Conservation (phyloP, 1,140 invertebrate genomes). For the Drosophila ohnishii region DNA sequence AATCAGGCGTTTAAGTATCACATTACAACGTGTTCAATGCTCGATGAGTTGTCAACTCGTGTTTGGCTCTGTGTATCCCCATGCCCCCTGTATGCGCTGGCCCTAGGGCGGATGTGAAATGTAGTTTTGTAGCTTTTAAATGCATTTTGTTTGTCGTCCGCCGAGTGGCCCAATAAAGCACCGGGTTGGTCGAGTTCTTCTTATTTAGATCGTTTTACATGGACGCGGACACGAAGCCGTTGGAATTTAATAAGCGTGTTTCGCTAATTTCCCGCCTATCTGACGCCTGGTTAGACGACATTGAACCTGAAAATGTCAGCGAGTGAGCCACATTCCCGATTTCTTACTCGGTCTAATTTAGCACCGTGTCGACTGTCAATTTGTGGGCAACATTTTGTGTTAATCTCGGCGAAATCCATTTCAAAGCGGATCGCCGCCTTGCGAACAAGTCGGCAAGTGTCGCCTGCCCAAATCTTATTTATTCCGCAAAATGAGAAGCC, state of each 20-base stretch:
- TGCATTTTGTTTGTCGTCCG: slow-evolving; percentile 77
- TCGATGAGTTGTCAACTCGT: slow-evolving; percentile 83
- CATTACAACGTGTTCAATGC: slow-evolving; percentile 83
- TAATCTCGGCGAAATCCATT: slow-evolving; percentile 58
- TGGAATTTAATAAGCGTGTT: slow-evolving; percentile 78
- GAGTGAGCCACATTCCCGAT: slow-evolving; percentile 11
- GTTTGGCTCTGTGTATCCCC: slow-evolving; percentile 61
- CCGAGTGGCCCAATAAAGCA: slow-evolving; percentile 75
- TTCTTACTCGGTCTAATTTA: slow-evolving; percentile 62
- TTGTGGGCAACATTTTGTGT: slow-evolving; percentile 61
- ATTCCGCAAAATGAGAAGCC: slow-evolving; percentile 42
- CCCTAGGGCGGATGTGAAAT: slow-evolving; percentile 55
- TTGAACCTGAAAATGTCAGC: slow-evolving; percentile 69
- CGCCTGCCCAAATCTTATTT: slow-evolving; percentile 49
- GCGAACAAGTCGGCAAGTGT: slow-evolving; percentile 67
- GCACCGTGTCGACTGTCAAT: slow-evolving; percentile 75
- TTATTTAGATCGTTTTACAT: slow-evolving; percentile 82
- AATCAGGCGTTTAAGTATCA: slow-evolving; percentile 83
- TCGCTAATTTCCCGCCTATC: slow-evolving; percentile 65
- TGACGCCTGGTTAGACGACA: slow-evolving; percentile 44
- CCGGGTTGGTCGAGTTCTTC: slow-evolving; percentile 24
- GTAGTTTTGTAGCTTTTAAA: slow-evolving; percentile 81
- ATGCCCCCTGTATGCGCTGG: slow-evolving; percentile 11
- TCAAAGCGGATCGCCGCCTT: slow-evolving; percentile 61
- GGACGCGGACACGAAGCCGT: slow-evolving; percentile 54